Evolutionary conservation across 2,113 vertebrate genomes (phyloP), one percentile per base, ranked within the genome.

Genomic region (Girardinichthys multiradiatus): DNA sequence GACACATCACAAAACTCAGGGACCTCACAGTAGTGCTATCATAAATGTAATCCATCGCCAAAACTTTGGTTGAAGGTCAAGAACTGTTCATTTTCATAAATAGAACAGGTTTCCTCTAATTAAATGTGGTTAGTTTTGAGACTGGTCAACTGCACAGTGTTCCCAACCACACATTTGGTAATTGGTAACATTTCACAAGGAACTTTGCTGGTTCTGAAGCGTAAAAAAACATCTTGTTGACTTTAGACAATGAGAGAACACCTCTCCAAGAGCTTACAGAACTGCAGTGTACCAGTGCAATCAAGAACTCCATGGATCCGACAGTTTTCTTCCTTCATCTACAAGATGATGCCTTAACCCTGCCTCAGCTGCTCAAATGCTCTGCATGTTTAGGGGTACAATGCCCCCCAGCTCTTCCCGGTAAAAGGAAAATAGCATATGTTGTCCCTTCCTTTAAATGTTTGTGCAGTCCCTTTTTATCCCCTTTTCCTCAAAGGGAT

Each of bases 1-100:
- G 42, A 74, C 68, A 68, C 65, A 68, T 75, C 39, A 61, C 48
- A 48, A 85, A 89, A 67, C 70, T 65, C 27, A 64, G 57, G 54
- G 71, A 81, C 75, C 67, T 75, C 67, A 60, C 54, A 71, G 72
- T 28, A 57, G 10, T 68, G 51, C 68, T 30, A 67, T 71, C 35
- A 59, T 63, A 68, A 33, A 45, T 57, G 61, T 64, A 65, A 68
- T 87, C 66, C 51, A 69, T 78, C 71, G 70, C 64, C 11, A 45
- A 33, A 64, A 67, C 21, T 15, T 33, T 63, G 61, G 21, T 45
- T 62, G 37, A 58, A 65, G 35, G 69, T 72, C 51, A 69, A 29
- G 19, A 24, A 51, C 30, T 37, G 24, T 37, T 59, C 17, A 14
- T 57, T 69, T 69, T 4, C n/a, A 48, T 71, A 7, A 19, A 7